A percentile compares a stretch with the other conserved stretches of the same genome.
Evolutionary conservation across 2,888 invertebrate genomes (phyloP).

Genomic region (Drosophila algonquin): DNA sequence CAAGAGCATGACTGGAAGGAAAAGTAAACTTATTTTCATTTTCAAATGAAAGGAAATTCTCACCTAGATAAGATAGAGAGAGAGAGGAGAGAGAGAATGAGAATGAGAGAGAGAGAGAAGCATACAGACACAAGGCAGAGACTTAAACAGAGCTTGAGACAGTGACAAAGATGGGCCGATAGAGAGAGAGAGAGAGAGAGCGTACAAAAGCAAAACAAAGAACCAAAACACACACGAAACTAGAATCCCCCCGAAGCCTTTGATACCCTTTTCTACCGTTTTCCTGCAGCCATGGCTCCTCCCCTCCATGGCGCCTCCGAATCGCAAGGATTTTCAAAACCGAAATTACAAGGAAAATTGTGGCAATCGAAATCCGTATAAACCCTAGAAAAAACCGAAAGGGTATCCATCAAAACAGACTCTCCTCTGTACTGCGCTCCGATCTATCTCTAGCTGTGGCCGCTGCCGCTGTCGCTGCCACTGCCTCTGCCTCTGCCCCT

Average conservation of each 20-base stretch:
- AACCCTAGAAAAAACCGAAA: neutral
- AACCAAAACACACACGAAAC: slow-evolving; percentile 34
- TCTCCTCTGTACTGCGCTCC: neutral
- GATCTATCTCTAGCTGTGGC: slow-evolving; percentile 10
- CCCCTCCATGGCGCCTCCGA: too few relatives aligned
- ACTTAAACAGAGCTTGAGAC: slow-evolving; percentile 16
- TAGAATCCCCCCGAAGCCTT: neutral
- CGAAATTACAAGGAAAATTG: neutral
- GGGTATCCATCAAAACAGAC: neutral
- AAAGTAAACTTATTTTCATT: slow-evolving; percentile 81
- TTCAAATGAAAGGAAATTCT: slow-evolving; percentile 82
- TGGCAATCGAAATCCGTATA: neutral
- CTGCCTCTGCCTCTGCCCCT: too few relatives aligned
- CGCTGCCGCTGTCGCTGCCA: neutral
- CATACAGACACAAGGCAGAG: neutral
- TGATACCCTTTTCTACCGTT: neutral
- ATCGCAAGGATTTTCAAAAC: too few relatives aligned
- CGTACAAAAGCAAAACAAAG: slow-evolving; percentile 31
- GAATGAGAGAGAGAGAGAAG: slow-evolving; percentile 11
- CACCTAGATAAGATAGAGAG: slow-evolving; percentile 68
- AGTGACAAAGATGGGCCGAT: neutral
- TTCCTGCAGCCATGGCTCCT: neutral
- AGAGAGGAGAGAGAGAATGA: slow-evolving; percentile 42
- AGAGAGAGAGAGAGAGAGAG: neutral
- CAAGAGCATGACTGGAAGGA: slow-evolving; percentile 51